These are phyloP conservation scores for Bombus waltoni DNA, from an alignment of 1,140 invertebrate species.

Conservation along the genomic window DNA sequence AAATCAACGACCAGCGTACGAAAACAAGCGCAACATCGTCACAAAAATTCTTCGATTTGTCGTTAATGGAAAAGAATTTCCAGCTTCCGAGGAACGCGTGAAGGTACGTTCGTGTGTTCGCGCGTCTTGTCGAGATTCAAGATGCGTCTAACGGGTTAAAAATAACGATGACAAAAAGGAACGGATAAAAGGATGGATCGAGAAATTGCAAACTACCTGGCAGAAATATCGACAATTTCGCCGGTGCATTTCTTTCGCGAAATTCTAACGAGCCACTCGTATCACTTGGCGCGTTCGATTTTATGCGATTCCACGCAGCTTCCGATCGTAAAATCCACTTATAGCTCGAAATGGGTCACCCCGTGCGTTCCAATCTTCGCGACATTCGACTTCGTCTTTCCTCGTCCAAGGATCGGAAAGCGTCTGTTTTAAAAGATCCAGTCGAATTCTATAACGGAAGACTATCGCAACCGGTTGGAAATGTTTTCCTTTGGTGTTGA, in stretches of 20 bases:
- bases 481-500: too few relatives aligned
- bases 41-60: background rate
- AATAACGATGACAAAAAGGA: too few relatives aligned
- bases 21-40: background rate
- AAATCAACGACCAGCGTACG: background rate
- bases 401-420: background rate
- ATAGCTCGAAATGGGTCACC: constrained; percentile 8
- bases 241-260: background rate
- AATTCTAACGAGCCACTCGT: background rate
- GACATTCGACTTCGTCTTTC: background rate
- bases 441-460: background rate
- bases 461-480: too few relatives aligned
- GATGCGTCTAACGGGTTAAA: background rate
- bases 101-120: too few relatives aligned
- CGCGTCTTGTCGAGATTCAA: too few relatives aligned
- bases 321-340: constrained; percentile 27
- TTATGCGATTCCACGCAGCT: background rate
- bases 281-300: background rate
- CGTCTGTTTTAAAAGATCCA: background rate
- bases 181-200: background rate
- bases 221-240: background rate
- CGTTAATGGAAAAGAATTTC: background rate
- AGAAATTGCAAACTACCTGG: too few relatives aligned
- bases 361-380: background rate
- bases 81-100: too few relatives aligned